Percentiles rank a stretch among this genome's conserved stretches.
These are phyloP conservation scores for Anoura caudifer DNA, from an alignment of 2,113 vertebrate genomes.

Conservation along the genomic window DNA sequence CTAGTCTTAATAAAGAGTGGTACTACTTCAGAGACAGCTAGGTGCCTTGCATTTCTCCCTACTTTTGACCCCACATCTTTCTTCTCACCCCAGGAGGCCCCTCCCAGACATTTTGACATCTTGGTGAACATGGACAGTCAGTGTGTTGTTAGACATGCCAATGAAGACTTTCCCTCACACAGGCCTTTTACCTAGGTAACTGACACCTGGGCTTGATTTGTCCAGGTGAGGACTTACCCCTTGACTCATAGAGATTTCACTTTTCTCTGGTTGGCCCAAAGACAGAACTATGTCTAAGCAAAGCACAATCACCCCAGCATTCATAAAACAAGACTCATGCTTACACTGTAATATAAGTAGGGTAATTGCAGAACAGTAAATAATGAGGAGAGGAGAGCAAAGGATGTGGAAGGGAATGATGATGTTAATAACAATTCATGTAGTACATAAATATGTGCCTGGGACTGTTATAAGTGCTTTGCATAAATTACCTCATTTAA, in stretches of 20 bases:
- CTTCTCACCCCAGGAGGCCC: neutral
- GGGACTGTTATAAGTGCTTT: neutral
- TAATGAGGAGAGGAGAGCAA: neutral
- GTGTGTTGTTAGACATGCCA: neutral
- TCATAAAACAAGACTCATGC: neutral
- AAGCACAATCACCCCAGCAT: neutral
- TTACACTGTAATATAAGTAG: neutral
- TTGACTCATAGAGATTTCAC: neutral
- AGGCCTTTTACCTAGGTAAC: constrained; percentile 10
- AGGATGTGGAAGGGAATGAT: neutral
- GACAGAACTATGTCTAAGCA: neutral
- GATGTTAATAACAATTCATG: neutral
- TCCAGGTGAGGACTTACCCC: neutral
- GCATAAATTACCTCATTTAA: neutral
- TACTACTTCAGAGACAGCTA: neutral
- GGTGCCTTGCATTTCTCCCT: neutral
- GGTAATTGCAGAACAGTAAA: neutral
- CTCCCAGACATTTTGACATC: neutral
- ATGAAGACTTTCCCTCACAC: neutral
- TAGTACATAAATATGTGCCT: neutral
- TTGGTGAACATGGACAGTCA: neutral
- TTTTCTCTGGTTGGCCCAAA: neutral
- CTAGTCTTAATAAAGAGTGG: neutral
- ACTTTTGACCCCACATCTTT: neutral
- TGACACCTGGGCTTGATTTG: neutral